These are phyloP conservation scores for Drosophila melanosoma DNA, from an alignment of 2,888 invertebrate species.

Conservation along the genomic window DNA sequence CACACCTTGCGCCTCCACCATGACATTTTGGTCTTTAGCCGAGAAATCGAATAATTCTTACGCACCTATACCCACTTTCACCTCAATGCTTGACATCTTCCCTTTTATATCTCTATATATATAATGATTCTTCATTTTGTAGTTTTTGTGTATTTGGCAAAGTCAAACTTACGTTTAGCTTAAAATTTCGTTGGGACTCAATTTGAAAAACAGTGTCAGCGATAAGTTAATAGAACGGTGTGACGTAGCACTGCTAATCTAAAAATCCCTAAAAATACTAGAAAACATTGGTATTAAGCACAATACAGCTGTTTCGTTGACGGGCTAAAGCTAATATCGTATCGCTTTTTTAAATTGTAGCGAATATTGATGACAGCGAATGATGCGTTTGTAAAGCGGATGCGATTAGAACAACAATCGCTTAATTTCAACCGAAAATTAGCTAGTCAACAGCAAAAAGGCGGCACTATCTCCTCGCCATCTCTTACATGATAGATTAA, in stretches of 20 bases:
- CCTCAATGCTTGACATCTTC: constrained; percentile 80
- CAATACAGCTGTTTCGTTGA: too few species aligned
- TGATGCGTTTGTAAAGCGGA: not conserved
- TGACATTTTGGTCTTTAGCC: constrained; percentile 93
- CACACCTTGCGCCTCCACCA: constrained; percentile 93
- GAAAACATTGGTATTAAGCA: too few species aligned
- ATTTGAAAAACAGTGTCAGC: constrained; percentile 66
- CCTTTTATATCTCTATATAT: not conserved
- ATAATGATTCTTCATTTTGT: not conserved
- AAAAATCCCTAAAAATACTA: too few species aligned
- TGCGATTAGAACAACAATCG: constrained; percentile 39
- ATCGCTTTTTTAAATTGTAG: too few species aligned
- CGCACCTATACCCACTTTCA: constrained; percentile 86
- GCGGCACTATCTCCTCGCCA: constrained; percentile 36
- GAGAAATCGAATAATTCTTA: constrained; percentile 93
- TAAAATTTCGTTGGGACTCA: constrained; percentile 60
- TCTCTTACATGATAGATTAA: constrained; percentile 54
- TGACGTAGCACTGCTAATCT: too few species aligned
- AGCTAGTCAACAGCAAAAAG: constrained; percentile 62
- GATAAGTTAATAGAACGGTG: constrained; percentile 13
- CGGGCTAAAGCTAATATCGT: too few species aligned
- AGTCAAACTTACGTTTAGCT: constrained; percentile 59
- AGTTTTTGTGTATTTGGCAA: not conserved
- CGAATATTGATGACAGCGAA: not conserved
- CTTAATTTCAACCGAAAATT: constrained; percentile 58